Conservation (phyloP, 2,113 vertebrate genomes). For the Pteruthius melanotis region DNA sequence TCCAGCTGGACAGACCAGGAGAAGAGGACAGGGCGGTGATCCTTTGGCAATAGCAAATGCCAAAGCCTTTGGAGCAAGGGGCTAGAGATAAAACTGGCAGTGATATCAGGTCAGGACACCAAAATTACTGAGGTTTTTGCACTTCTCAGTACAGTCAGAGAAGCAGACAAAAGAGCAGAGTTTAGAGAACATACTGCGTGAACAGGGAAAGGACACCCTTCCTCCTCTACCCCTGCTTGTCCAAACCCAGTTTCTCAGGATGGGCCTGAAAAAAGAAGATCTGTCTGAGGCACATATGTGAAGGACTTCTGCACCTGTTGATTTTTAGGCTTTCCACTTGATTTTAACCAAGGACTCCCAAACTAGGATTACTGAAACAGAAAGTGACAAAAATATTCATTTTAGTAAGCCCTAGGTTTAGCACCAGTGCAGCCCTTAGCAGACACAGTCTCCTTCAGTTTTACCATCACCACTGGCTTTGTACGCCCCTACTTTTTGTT, state of each 20-base stretch:
- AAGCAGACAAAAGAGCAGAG: not conserved
- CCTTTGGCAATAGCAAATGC: not conserved
- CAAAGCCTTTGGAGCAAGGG: not conserved
- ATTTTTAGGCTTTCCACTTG: not conserved
- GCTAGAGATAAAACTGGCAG: not conserved
- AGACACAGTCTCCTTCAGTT: not conserved
- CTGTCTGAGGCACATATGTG: rapidly evolving
- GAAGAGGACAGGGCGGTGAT: not conserved
- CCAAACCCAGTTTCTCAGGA: not conserved
- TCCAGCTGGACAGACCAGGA: not conserved
- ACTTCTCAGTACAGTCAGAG: not conserved
- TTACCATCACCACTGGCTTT: not conserved
- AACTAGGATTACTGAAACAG: not conserved
- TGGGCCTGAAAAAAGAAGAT: not conserved
- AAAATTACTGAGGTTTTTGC: not conserved
- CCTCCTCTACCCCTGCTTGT: not conserved
- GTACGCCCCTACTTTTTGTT: not conserved
- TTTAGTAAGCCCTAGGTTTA: not conserved
- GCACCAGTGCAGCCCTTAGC: not conserved
- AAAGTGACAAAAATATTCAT: not conserved
- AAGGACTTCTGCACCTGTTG: not conserved
- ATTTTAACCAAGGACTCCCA: not conserved
- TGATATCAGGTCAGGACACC: not conserved
- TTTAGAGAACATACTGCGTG: not conserved
- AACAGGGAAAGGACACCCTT: not conserved